Base-by-base conservation (phyloP, 2,797 vertebrate genomes). In the Austrolebias charrua region DNA sequence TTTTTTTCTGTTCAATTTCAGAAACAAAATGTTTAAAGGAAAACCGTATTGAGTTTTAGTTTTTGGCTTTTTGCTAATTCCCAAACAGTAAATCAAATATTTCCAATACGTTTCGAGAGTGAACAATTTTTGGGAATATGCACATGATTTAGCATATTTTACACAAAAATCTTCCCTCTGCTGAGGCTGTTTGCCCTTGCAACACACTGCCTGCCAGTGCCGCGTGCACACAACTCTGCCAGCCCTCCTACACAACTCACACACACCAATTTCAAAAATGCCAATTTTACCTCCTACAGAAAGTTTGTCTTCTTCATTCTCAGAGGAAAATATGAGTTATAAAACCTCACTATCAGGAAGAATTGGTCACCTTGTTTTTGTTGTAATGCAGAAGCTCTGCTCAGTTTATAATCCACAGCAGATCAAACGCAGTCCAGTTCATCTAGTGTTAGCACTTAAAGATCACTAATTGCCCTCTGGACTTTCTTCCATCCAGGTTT, bases 111-210 rank as follows among this genome's bases (percentile, higher is more conserved):
- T 55, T 66, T 73, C 63, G 57, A 55, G 35, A 65, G 9, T 42
- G 48, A 80, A 76, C 31, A 75, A 66, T 69, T 63, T 69, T 66
- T 71, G 69, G 75, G 69, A 80, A 62, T 55, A 60, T 67, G 52
- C 48, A 69, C 66, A 69, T 65, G 19, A 64, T 56, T 69, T 55
- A 69, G 73, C 79, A 78, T 73, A 77, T 75, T 82, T 81, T 76
- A 71, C 46, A 47, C 54, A 76, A 65, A 63, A 55, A 72, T 68
- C 53, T 66, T 65, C 48, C 51, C 69, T 63, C 56, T 5, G n/a
- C 58, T 49, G 56, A 82, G 69, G 63, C 78, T 67, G 66, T 79
- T 67, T 77, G 67, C 75, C 71, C 78, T 76, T 54, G 54, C 63
- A 73, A 24, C 49, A 7, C 44, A 63, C 33, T 71, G 66, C 73